Evolutionary conservation across 2,797 vertebrate genomes (phyloP).

Genomic region (Pangasius larnaudii): DNA sequence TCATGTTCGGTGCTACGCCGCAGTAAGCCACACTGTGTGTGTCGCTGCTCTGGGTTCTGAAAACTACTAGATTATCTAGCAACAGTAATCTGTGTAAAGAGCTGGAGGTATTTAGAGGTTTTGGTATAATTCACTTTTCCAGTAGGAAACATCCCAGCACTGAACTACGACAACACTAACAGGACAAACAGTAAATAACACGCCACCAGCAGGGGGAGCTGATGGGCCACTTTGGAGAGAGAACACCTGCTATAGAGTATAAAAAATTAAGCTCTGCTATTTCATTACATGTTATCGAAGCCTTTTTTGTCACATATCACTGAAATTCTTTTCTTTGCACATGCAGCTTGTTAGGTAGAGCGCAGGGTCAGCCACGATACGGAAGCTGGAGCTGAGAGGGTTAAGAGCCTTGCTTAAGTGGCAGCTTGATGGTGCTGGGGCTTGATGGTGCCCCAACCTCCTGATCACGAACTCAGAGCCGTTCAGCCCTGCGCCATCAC

Average conservation of each 20-base stretch:
- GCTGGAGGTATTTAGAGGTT: not conserved
- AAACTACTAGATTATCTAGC: not conserved
- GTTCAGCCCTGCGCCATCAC: not conserved
- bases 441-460: not conserved
- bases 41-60: not conserved
- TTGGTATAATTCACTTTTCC: not conserved
- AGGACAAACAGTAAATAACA: not conserved
- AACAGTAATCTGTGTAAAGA: not conserved
- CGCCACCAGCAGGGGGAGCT: not conserved
- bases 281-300: not conserved
- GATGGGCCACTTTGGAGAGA: not conserved
- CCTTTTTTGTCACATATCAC: not conserved
- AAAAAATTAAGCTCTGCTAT: not conserved
- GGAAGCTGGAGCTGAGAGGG: not conserved
- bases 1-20: not conserved
- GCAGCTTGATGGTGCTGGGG: not conserved
- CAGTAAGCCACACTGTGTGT: not conserved
- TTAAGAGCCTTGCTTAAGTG: not conserved
- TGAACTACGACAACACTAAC: not conserved
- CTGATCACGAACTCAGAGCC: not conserved
- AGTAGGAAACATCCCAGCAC: not conserved
- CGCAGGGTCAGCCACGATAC: not conserved
- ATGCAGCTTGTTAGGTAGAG: not conserved
- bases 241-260: not conserved
- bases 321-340: not conserved